Evolutionary conservation across 2,797 vertebrate species (phyloP), one percentile per base, ranked within the genome.

Genomic region (Sciurus carolinensis): DNA sequence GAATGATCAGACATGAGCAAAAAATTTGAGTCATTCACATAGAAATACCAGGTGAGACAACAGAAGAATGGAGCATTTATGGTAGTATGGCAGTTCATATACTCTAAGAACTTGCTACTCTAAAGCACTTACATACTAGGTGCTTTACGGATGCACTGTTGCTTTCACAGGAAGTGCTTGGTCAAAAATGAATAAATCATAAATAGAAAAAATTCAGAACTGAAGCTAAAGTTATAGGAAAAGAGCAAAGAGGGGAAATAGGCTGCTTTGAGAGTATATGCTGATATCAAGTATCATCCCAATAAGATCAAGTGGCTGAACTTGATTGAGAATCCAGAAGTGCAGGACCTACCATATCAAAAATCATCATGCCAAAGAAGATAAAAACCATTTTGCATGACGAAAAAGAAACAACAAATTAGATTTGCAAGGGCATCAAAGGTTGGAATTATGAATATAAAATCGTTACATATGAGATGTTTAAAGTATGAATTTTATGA

Each of bases 11-110:
- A 72, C 36, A 44, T 54, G 30, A 81, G 36, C 57, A 91, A 72
- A 73, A 64, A 5, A 47, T 66, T 33, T 57, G 39, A 82, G 39
- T 67, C 52, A 67, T 26, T 54, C 67, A 67, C 44, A 42, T 28
- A 66, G 50, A 81, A 24, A 5, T 66, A 91, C 87, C 9, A 87
- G 22, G 7, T 73, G 5, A 87, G 91, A 95, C 50, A 83, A 87
- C 24, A 69, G 50, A 66, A 33, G 57, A n/a, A 66, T 44, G 50
- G 54, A 47, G 75, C 62, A 84, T 24, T 67, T 47, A 80, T 5
- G 42, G 52, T 17, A 54, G 54, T 66, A 57, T 33, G 39, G 69
- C 26, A 67, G 72, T 17, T 73, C 26, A 47, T 6, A 87, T 20
- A 87, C 3, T 52, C 10, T 30, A 18, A 17, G 47, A 81, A 18